Evolutionary conservation across 2,113 vertebrate species (phyloP).

Genomic region (Nothocercus nigrocapillus): DNA sequence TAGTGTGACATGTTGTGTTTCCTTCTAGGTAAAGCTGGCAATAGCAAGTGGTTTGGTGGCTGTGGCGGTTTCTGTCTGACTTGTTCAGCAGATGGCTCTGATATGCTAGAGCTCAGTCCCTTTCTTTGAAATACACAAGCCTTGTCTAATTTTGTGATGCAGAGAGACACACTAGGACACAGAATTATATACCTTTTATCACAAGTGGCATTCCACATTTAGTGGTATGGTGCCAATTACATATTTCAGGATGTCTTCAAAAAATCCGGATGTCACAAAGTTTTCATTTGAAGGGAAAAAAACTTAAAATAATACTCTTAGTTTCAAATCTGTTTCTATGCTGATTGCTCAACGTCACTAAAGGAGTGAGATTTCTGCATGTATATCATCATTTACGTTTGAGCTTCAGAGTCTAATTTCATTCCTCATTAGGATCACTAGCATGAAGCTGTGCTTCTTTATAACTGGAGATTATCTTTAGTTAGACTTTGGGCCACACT

Average conservation of each 20-base stretch:
- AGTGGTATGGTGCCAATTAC: conserved; percentile 5
- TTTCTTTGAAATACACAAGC: conserved; percentile 34
- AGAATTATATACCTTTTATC: conserved; percentile 40
- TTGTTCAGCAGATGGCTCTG: conserved; percentile 50
- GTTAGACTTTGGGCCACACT: background rate
- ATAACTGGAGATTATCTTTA: background rate
- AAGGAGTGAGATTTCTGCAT: conserved; percentile 31
- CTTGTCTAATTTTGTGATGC: conserved; percentile 42
- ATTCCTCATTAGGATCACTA: conserved; percentile 41
- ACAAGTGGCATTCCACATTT: conserved; percentile 1
- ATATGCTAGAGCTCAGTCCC: conserved; percentile 27
- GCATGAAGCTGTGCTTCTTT: background rate
- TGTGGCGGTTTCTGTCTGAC: conserved; percentile 18
- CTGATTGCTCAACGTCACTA: background rate
- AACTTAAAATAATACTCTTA: conserved; percentile 44
- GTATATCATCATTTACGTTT: conserved; percentile 17
- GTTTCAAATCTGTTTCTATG: conserved; percentile 27
- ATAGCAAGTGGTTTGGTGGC: conserved; percentile 15
- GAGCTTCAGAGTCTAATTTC: conserved; percentile 15
- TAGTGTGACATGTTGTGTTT: conserved; percentile 57
- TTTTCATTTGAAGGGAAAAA: conserved; percentile 36
- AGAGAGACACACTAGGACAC: background rate
- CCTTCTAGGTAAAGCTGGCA: conserved; percentile 59
- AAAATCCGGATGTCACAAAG: background rate
- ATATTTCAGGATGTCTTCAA: conserved; percentile 35